phyloP scores from a whole-genome alignment of 2,797 vertebrate species.

The Pteropus rufus region DNA sequence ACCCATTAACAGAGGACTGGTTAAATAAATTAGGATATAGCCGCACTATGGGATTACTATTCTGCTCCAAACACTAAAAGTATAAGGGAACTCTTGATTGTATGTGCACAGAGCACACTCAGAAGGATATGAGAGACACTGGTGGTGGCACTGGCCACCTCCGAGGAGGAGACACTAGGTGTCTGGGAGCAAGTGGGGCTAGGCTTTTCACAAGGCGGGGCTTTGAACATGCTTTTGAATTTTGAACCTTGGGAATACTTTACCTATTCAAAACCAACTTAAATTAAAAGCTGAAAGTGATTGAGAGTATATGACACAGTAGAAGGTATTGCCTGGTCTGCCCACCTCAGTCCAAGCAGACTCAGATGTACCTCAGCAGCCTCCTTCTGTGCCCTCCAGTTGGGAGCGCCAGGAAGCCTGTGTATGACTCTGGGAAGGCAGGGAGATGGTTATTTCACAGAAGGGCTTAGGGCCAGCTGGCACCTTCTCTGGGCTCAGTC shows the following conservation, averaged over 20 bases:
- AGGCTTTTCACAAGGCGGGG: neutral
- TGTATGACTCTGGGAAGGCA: neutral
- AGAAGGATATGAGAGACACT: too few species aligned
- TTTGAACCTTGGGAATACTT: neutral
- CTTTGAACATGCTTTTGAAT: neutral
- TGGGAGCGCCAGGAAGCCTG: neutral
- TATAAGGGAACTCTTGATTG: neutral
- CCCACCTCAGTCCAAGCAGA: neutral
- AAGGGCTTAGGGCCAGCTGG: neutral
- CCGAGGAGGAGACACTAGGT: neutral
- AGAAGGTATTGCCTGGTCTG: neutral
- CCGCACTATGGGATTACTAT: neutral
- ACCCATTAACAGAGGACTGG: neutral
- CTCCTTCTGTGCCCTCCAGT: neutral
- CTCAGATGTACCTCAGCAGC: neutral
- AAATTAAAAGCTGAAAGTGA: neutral
- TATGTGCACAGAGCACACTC: neutral
- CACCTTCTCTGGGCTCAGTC: neutral
- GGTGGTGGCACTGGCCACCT: neutral
- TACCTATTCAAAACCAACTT: neutral
- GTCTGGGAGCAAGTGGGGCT: neutral
- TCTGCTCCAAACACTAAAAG: neutral
- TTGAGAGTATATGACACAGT: neutral
- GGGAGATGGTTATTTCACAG: neutral
- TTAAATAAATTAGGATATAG: neutral